Base-by-base conservation (phyloP, 2,113 vertebrate species). In the Grantiella picta region DNA sequence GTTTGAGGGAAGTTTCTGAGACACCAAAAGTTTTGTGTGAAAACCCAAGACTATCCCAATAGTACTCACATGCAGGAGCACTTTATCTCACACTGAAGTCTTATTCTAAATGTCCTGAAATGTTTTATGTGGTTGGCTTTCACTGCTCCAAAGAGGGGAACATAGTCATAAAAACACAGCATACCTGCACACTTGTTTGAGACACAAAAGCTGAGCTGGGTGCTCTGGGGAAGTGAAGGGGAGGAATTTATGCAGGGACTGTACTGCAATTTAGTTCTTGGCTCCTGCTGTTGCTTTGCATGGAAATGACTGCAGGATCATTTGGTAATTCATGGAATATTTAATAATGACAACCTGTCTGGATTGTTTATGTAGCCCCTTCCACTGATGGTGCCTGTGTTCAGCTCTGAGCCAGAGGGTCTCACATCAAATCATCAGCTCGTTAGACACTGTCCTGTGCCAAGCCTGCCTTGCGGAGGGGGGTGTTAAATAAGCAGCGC, bases 261-360 rank as follows among this genome's bases (percentile, higher is more conserved):
- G 10, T 82, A 44, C 40, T 82, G 77, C 75, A 94, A 88, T 92
- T 97, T 72, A 72, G 20, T 82, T 89, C 53, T 82, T 93, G 94
- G 75, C 79, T 91, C 40, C 64, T 82, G 79, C 38, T 83, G 11
- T 42, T 89, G 65, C 65, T 91, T 91, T 3, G 1, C 72, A 42
- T 76, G 65, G 81, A 92, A 94, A 89, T 69, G 61, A 57, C 82
- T 75, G 59, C 61, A 44, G 65, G 83, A 91, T 84, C 73, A 65
- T 87, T 91, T 59, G 61, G 60, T 78, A 94, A 68, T 93, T 84
- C 49, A 28, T 52, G 66, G 84, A 85, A 88, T 96, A 82, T 92
- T 95, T 94, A 94, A 80, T 95, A 94, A 88, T 0, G 10, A 36
- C 63, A 93, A 50, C 82, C 77, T 88, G 75, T 77, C 91, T 95